Conservation (phyloP, 1,140 invertebrate species). For the Kradibia gibbosae region DNA sequence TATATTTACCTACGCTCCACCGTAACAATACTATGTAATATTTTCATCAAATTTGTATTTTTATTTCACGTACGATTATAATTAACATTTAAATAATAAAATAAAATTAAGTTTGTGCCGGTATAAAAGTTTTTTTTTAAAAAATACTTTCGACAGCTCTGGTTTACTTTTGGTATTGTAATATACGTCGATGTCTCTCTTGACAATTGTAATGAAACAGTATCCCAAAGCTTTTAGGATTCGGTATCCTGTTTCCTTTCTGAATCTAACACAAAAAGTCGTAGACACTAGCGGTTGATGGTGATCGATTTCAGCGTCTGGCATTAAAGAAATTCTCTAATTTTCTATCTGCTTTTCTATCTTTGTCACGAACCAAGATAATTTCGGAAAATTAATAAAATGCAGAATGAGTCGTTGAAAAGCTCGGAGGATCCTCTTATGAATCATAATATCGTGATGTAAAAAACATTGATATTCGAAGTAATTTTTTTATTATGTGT, state of each 20-base stretch:
- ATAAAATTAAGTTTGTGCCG: too few relatives aligned
- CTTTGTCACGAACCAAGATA: neutral
- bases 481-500: too few relatives aligned
- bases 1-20: too few relatives aligned
- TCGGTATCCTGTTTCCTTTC: conserved; percentile 31
- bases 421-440: neutral
- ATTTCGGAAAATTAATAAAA: conserved; percentile 29
- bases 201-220: conserved; percentile 6
- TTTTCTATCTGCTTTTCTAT: neutral
- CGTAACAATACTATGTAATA: too few relatives aligned
- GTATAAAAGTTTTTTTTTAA: too few relatives aligned
- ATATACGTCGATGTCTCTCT: neutral
- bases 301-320: neutral
- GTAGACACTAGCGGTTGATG: neutral
- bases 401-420: too few relatives aligned
- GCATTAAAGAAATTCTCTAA: neutral
- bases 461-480: too few relatives aligned
- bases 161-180: neutral
- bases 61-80: too few relatives aligned
- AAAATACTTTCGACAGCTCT: neutral
- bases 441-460: neutral
- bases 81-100: too few relatives aligned
- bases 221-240: conserved; percentile 36
- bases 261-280: neutral
- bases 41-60: too few relatives aligned